Conservation (phyloP, 1,140 invertebrate genomes). For the Drosophila bipectinata region DNA sequence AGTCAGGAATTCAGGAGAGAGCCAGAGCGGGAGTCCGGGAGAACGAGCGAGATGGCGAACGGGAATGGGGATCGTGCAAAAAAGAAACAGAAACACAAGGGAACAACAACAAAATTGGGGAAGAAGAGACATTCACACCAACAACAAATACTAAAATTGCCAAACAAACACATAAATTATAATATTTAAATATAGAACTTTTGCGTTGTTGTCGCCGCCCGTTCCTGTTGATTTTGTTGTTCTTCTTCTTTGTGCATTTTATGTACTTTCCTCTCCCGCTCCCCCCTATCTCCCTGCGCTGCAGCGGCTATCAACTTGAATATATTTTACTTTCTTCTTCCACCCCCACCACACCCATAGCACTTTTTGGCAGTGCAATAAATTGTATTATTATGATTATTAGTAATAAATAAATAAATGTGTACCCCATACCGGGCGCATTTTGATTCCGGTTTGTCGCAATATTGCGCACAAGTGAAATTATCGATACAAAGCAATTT, state of each 20-base stretch:
- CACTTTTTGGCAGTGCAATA: constrained; percentile 49
- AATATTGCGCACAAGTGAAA: constrained; percentile 54
- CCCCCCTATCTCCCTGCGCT: background rate
- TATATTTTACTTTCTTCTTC: background rate
- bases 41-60: constrained; percentile 13
- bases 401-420: constrained; percentile 50
- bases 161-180: constrained; percentile 82
- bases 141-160: constrained; percentile 62
- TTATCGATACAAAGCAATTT: constrained; percentile 42
- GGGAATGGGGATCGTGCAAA: constrained; percentile 47
- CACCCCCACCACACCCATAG: background rate
- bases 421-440: constrained; percentile 18
- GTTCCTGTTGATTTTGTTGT: constrained; percentile 26
- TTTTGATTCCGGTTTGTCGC: constrained; percentile 51
- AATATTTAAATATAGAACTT: constrained; percentile 83
- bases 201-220: constrained; percentile 72
- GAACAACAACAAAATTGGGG: constrained; percentile 11
- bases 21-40: constrained; percentile 15
- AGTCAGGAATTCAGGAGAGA: constrained; percentile 65
- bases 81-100: background rate
- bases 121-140: constrained; percentile 44
- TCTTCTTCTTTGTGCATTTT: constrained; percentile 54
- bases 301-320: background rate
- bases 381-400: constrained; percentile 59
- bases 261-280: constrained; percentile 23